Conservation (phyloP, 2,113 vertebrate genomes). For the Leptodactylus fuscus region DNA sequence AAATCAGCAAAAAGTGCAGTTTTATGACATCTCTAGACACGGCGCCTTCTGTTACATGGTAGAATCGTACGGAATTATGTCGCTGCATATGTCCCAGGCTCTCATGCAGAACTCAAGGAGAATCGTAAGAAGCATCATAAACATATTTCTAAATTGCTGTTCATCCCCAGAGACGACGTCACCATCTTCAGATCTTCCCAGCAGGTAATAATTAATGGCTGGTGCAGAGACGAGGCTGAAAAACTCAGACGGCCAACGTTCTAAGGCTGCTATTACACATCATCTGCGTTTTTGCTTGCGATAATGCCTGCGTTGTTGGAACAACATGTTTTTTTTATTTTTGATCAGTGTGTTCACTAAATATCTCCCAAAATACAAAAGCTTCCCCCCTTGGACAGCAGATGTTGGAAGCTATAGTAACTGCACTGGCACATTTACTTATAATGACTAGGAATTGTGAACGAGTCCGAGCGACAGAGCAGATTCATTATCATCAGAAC, state of each 20-base stretch:
- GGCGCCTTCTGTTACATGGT: conserved; percentile 5
- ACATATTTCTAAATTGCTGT: neutral
- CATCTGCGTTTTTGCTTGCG: no score
- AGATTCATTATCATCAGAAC: no score
- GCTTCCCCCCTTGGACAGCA: no score
- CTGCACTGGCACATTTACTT: no score
- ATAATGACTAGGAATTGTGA: no score
- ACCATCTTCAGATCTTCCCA: neutral
- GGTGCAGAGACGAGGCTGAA: neutral
- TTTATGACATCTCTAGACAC: conserved; percentile 6
- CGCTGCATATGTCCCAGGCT: neutral
- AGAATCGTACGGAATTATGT: neutral
- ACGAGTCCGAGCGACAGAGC: no score
- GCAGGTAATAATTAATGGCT: neutral
- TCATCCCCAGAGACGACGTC: neutral
- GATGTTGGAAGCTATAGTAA: no score
- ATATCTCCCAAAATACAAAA: no score
- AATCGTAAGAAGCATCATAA: neutral
- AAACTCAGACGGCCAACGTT: neutral
- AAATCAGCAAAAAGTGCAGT: neutral
- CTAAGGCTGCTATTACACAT: no score
- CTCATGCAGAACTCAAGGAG: conserved; percentile 15
- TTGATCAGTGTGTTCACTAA: no score
- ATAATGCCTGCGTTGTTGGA: no score
- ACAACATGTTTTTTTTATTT: no score